Evolutionary conservation across 1,140 invertebrate genomes (phyloP).

Genomic region (Octopus bimaculoides): DNA sequence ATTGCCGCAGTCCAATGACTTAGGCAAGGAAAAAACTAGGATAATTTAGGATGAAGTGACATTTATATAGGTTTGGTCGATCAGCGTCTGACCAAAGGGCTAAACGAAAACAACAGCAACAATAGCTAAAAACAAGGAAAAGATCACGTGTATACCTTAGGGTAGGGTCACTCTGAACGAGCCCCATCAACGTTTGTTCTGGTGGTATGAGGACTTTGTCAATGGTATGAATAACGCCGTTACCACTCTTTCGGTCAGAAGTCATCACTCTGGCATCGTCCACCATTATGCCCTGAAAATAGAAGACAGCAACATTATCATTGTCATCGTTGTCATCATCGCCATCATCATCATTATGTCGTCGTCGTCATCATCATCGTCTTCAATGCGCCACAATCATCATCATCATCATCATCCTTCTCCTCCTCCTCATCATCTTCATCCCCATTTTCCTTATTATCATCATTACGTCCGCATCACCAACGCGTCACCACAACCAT

Average conservation of each 20-base stretch:
- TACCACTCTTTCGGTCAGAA: conserved; percentile 43
- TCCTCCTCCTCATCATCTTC: no score
- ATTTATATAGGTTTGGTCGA: neutral
- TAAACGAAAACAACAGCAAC: no score
- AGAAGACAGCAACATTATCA: neutral
- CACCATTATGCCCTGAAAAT: conserved; percentile 31
- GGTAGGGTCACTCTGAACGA: conserved; percentile 28
- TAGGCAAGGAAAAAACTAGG: neutral
- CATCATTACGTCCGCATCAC: no score
- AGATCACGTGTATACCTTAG: conserved; percentile 28
- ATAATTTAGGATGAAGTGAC: neutral
- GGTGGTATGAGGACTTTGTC: conserved; percentile 61
- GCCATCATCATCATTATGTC: no score
- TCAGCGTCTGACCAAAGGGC: neutral
- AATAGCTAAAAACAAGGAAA: no score
- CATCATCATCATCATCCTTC: no score
- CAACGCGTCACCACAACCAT: no score
- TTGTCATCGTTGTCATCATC: no score
- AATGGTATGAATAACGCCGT: conserved; percentile 52
- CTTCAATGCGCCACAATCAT: no score
- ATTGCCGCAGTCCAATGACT: no score
- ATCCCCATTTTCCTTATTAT: no score
- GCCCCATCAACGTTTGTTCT: conserved; percentile 30
- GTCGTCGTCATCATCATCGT: no score
- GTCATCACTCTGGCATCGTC: conserved; percentile 33